Percentiles rank a stretch among this genome's conserved stretches.
These are phyloP conservation scores for Paramormyrops kingsleyae DNA, from an alignment of 2,113 vertebrate genomes.

Conservation along the genomic window DNA sequence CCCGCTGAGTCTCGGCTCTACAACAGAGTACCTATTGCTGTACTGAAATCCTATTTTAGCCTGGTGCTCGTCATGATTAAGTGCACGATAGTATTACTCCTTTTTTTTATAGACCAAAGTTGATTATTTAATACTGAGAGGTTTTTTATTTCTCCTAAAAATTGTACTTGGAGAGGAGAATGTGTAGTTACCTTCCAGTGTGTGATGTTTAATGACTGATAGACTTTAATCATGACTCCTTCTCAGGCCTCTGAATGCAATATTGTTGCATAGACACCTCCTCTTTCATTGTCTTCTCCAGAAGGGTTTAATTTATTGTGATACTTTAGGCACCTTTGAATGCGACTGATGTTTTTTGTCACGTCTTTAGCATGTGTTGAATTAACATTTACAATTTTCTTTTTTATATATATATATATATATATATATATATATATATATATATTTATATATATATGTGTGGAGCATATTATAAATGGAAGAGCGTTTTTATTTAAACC, in stretches of 20 bases:
- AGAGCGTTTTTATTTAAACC: slow-evolving; percentile 16
- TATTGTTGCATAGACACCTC: slow-evolving; percentile 12
- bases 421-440: no score
- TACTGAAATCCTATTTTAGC: background rate
- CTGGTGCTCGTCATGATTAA: background rate
- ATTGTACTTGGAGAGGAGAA: background rate
- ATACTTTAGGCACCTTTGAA: slow-evolving; percentile 18
- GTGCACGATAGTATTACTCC: slow-evolving; percentile 18
- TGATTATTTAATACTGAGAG: background rate
- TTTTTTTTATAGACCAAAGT: slow-evolving; percentile 36
- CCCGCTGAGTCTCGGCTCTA: background rate
- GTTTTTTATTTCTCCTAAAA: background rate
- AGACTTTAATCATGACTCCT: background rate
- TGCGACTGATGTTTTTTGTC: slow-evolving; percentile 12
- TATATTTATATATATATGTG: no score
- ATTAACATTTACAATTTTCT: slow-evolving; percentile 26
- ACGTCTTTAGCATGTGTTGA: slow-evolving; percentile 28
- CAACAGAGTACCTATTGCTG: background rate
- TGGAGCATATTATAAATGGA: background rate
- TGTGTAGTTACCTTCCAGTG: background rate
- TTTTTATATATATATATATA: background rate
- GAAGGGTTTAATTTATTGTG: slow-evolving; percentile 26
- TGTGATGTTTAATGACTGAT: background rate
- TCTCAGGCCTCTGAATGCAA: slow-evolving; percentile 23
- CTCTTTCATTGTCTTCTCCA: slow-evolving; percentile 14